These are phyloP conservation scores for Urophycis tenuis DNA, from an alignment of 2,797 vertebrate species.

Conservation along the genomic window DNA sequence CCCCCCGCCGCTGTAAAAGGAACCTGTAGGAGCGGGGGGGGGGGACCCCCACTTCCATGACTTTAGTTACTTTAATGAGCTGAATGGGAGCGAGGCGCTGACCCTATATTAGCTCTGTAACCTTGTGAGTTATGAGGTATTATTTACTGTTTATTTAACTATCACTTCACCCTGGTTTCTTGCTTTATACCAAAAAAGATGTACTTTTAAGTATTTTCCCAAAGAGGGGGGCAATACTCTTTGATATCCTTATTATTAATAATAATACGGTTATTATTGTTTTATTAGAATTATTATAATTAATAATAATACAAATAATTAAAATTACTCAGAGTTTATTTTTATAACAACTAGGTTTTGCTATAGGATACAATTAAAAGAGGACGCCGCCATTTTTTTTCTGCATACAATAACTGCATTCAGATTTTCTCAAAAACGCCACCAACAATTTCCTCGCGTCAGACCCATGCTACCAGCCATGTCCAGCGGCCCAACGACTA, in stretches of 20 bases:
- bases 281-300: too few relatives aligned
- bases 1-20: slow-evolving; percentile 83
- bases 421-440: not conserved
- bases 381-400: not conserved
- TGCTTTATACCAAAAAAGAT: not conserved
- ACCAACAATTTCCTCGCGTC: not conserved
- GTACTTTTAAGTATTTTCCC: not conserved
- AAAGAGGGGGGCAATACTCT: too few relatives aligned
- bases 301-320: not conserved
- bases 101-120: slow-evolving; percentile 44
- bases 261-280: not conserved
- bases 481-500: not conserved
- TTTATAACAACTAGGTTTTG: not conserved
- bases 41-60: slow-evolving; percentile 84
- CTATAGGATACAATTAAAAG: not conserved
- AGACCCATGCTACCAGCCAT: not conserved
- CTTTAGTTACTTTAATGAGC: slow-evolving; percentile 98
- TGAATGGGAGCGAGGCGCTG: slow-evolving; percentile 81
- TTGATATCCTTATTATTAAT: not conserved
- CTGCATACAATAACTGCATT: not conserved
- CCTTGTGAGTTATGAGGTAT: not conserved
- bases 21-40: slow-evolving; percentile 88
- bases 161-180: not conserved
- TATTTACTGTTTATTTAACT: slow-evolving; percentile 8
- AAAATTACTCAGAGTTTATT: not conserved